Percentiles rank a stretch among this genome's conserved stretches.
Conservation (phyloP, 2,797 vertebrate genomes). For the Amazonetta brasiliensis region DNA sequence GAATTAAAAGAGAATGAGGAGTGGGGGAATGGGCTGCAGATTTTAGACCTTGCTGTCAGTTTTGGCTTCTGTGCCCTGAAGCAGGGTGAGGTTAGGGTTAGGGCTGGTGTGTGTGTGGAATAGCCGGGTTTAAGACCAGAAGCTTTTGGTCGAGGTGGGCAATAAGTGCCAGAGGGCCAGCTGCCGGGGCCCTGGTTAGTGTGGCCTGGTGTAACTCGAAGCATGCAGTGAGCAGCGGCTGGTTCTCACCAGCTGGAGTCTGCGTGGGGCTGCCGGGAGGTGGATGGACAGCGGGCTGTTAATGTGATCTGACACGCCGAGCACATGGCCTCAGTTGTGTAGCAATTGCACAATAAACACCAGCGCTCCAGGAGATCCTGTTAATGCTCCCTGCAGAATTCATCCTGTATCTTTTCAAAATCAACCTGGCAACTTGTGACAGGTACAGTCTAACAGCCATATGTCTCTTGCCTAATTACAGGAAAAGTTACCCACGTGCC, state of each 20-base stretch:
- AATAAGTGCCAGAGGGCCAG: neutral
- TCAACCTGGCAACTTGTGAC: neutral
- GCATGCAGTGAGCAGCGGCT: neutral
- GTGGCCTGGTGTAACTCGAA: fast-evolving
- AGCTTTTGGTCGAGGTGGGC: neutral
- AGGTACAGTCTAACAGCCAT: neutral
- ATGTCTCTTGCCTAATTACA: slow-evolving; percentile 23
- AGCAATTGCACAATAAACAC: neutral
- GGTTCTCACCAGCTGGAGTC: neutral
- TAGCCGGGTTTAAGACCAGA: neutral
- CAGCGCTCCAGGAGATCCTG: neutral
- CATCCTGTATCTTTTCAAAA: neutral
- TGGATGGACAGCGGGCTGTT: neutral
- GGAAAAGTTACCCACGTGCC: neutral
- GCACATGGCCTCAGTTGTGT: neutral
- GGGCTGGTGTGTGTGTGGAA: neutral
- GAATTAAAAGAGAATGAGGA: neutral
- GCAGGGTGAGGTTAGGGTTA: neutral
- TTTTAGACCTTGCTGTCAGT: neutral
- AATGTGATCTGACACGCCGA: neutral
- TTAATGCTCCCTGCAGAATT: neutral
- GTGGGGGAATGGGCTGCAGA: neutral
- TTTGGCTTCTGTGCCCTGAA: neutral
- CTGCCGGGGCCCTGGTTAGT: fast-evolving
- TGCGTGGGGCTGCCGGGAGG: neutral